Evolutionary conservation across 2,113 vertebrate genomes (phyloP), one percentile per base, ranked within the genome.

Genomic region (Cynopterus brachyotis): DNA sequence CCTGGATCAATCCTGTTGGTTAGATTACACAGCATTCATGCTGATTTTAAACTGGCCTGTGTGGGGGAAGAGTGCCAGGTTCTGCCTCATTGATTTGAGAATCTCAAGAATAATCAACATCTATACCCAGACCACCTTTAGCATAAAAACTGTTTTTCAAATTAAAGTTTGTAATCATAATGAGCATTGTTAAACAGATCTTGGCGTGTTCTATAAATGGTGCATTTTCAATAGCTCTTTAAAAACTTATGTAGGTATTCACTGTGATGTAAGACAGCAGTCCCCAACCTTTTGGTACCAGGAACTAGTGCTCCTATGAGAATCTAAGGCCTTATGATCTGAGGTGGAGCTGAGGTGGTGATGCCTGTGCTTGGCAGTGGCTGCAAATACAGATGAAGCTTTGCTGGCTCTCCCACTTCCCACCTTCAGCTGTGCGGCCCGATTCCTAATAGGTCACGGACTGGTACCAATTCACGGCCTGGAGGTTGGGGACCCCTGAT

Each of bases 1-100:
- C 98, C 98, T 98, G 98, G 98, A 98, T 99, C 98, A 99, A 98
- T 98, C 98, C 97, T 96, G 97, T 98, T 98, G 98, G 98, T 98
- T 98, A 99, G 98, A 98, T 99, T 98, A 99, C 98, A 98, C 97
- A 96, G 97, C 95, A 81, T 97, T 98, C 98, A 97, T 19, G 67
- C 97, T 94, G 98, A 98, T 97, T 98, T 98, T 98, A 97, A 97
- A 98, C 97, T 97, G 96, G 98, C 98, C 97, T 96, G 94, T 57
- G n/a, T 11, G 66, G 98, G 96, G 64, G 19, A 47, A 35, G 13
- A 6, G 50, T 60, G 93, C 95, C 59, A 40, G 91, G 97, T 94
- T 98, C 96, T 82, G 3, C 95, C 20, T 30, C 97, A 81, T 45
- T 90, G 96, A 95, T 98, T 95, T 97, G 96, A 97, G 97, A 98